Evolutionary conservation across 1,140 invertebrate genomes (phyloP).

Genomic region (Bombus haemorrhoidalis): DNA sequence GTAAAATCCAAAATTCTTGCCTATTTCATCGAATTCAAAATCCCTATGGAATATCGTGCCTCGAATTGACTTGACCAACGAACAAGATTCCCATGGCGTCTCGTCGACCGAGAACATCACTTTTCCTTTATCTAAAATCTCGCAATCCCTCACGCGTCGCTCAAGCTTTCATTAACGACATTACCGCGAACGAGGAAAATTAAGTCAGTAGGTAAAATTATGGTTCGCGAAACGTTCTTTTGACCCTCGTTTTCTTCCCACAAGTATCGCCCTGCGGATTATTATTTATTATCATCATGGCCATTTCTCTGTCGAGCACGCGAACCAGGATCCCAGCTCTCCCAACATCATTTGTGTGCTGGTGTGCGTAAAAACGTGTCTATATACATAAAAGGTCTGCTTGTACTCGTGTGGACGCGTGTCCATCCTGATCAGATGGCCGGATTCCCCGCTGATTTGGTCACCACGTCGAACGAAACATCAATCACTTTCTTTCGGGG

Average conservation of each 20-base stretch:
- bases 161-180: background rate
- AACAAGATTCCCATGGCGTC: background rate
- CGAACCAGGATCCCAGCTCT: conserved; percentile 14
- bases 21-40: no score
- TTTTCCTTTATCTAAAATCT: background rate
- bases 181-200: conserved; percentile 56
- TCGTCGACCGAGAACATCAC: background rate
- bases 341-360: conserved; percentile 40
- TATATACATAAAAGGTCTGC: conserved; percentile 6
- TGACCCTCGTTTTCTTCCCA: conserved; percentile 68
- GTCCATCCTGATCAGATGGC: conserved; percentile 54
- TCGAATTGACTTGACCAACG: background rate
- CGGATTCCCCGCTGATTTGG: conserved; percentile 60
- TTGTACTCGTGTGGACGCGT: conserved; percentile 43
- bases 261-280: conserved; percentile 74
- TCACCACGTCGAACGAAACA: conserved; percentile 70
- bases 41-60: no score
- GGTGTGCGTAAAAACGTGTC: conserved; percentile 7
- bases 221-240: conserved; percentile 55
- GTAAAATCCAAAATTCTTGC: no score
- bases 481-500: conserved; percentile 76
- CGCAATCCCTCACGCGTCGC: background rate
- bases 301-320: conserved; percentile 36
- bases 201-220: conserved; percentile 74
- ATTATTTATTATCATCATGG: conserved; percentile 79